Conservation (phyloP, 2,888 invertebrate genomes). For the Caenorhabditis angaria region DNA sequence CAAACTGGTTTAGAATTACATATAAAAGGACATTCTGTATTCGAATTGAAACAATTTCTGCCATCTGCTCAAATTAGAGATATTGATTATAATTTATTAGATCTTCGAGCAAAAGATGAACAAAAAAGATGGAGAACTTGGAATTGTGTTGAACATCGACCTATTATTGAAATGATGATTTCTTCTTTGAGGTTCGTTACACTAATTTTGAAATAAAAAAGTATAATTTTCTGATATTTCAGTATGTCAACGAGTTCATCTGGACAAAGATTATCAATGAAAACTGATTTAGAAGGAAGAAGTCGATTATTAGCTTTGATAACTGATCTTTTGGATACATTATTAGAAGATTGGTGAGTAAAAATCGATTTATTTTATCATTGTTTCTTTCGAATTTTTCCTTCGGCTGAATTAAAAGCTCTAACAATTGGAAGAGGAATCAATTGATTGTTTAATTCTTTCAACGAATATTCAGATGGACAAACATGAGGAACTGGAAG, state of each 20-base stretch:
- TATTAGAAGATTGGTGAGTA: conserved; percentile 96
- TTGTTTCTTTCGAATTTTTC: conserved; percentile 3
- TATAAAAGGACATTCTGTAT: conserved; percentile 82
- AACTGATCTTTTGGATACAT: conserved; percentile 92
- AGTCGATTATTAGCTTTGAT: conserved; percentile 81
- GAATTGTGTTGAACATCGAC: conserved; percentile 34
- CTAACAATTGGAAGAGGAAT: conserved; percentile 11
- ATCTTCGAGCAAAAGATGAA: conserved; percentile 55
- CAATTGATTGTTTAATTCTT: background rate
- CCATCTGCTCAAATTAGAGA: conserved; percentile 63
- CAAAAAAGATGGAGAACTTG: conserved; percentile 61
- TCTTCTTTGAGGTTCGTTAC: conserved; percentile 45
- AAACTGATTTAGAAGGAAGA: conserved; percentile 50
- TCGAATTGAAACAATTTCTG: conserved; percentile 84
- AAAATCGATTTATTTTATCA: background rate
- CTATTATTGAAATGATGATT: conserved; percentile 62
- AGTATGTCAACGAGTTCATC: conserved; percentile 24
- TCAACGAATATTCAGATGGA: conserved; percentile 17
- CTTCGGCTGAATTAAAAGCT: conserved; percentile 33
- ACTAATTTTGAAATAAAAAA: background rate
- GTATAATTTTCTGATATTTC: background rate
- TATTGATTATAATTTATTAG: conserved; percentile 62
- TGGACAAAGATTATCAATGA: conserved; percentile 43
- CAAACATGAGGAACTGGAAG: conserved; percentile 19
- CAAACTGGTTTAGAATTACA: conserved; percentile 83